These are phyloP conservation scores for Eulemur rubriventer DNA, from an alignment of 2,797 vertebrate species.

Conservation along the genomic window DNA sequence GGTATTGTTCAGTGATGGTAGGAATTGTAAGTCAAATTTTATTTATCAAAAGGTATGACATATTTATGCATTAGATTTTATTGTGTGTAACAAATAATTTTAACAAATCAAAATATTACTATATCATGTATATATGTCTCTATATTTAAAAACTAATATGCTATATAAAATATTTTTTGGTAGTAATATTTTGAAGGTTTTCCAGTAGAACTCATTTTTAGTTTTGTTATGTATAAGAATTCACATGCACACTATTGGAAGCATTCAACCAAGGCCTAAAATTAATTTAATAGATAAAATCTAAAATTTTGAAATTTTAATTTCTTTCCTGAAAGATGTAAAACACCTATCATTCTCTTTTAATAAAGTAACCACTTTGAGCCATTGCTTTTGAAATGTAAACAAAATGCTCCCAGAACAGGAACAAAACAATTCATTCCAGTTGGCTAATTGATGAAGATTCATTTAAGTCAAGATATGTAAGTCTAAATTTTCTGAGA, in stretches of 20 bases:
- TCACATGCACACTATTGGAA: background rate
- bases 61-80: background rate
- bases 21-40: background rate
- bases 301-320: background rate
- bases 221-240: background rate
- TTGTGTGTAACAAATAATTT: background rate
- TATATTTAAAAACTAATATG: background rate
- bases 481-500: background rate
- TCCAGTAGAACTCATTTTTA: background rate
- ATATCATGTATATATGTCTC: background rate
- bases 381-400: background rate
- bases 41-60: background rate
- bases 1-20: background rate
- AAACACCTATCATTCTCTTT: background rate
- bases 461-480: background rate
- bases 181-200: background rate
- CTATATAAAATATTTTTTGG: background rate
- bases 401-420: background rate
- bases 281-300: slow-evolving; percentile 8
- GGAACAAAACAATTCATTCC: background rate
- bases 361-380: background rate
- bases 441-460: background rate
- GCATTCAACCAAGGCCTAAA: background rate
- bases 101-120: background rate
- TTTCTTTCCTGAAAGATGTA: background rate